phyloP scores from a whole-genome alignment of 2,888 invertebrate species.

The Hypercompe scribonia region DNA sequence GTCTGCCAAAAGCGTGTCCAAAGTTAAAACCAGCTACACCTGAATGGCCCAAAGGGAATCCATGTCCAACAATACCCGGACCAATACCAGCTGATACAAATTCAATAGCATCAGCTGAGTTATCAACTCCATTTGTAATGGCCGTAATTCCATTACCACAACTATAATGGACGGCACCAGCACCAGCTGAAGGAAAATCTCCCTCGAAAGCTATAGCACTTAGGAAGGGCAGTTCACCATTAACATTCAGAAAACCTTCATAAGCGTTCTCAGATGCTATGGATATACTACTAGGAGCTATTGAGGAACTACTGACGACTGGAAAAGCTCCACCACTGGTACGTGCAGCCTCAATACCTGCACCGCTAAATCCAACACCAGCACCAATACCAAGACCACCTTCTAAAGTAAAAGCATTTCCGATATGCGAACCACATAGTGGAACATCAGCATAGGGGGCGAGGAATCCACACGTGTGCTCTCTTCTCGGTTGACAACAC shows the following conservation, averaged over 20 bases:
- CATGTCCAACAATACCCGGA: neutral
- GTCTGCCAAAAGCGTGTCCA: neutral
- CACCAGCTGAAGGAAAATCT: slow-evolving; percentile 34
- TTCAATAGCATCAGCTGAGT: slow-evolving; percentile 8
- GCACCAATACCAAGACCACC: slow-evolving; percentile 13
- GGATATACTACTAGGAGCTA: slow-evolving; percentile 50
- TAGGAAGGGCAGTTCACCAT: slow-evolving; percentile 58
- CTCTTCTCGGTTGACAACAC: neutral
- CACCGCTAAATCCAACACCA: slow-evolving; percentile 63
- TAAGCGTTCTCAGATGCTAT: slow-evolving; percentile 59
- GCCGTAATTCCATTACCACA: slow-evolving; percentile 42
- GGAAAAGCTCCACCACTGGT: slow-evolving; percentile 36
- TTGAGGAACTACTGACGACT: neutral
- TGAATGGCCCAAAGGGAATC: neutral
- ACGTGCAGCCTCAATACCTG: slow-evolving; percentile 44
- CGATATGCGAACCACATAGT: neutral
- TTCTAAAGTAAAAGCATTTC: neutral
- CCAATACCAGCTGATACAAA: neutral
- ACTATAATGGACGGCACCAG: neutral
- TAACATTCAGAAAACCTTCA: slow-evolving; percentile 48
- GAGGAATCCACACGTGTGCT: neutral
- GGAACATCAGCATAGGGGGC: too few relatives aligned
- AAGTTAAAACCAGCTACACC: neutral
- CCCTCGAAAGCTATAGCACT: slow-evolving; percentile 55
- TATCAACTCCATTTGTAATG: neutral